Evolutionary conservation across 2,888 invertebrate genomes (phyloP), one percentile per base, ranked within the genome.

Genomic region (Boloria euphrosyne): DNA sequence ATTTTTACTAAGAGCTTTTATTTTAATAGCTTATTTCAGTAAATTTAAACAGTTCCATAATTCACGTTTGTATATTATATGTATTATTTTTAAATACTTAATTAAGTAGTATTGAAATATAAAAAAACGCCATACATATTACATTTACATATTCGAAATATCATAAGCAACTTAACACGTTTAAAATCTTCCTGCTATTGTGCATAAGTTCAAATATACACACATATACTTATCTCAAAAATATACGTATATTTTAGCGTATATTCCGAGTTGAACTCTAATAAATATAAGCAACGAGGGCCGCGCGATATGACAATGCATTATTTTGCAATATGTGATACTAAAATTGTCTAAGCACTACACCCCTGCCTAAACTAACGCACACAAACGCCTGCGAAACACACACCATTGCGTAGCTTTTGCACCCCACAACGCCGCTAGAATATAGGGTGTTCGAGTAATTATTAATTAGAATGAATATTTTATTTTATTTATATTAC

Each of bases 321-420:
- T 88, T 87, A 87, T 89, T 88, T 85, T 80, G 82, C 80, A 81
- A 82, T 79, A 80, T 84, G 85, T 86, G 83, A 87, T 85, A 85
- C 87, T 89, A 87, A 90, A 90, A 87, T 89, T 86, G 87, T 90
- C 90, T 90, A 89, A 90, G 87, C 87, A 86, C 76, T 71, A 75
- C 84, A 81, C 85, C 86, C 86, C 85, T 81, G 82, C 82, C 87
- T 84, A 86, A 85, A 85, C 80, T 78, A 73, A 77, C 77, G 77
- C 80, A 75, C 80, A 78, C 79, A 67, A 51, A 55, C 62, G 60
- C 73, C 18, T 71, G 53, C 62, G 71, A 62, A 71, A 69, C 67
- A 62, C 78, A 74, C 83, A 78, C 81, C 71, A 74, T 64, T 67
- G 64, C 73, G 70, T 66, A 68, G 74, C 71, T 63, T 74, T 71